A percentile compares a stretch with the other conserved stretches of the same genome.
phyloP scores from a whole-genome alignment of 2,113 vertebrate genomes.

The Callionymus lyra region DNA sequence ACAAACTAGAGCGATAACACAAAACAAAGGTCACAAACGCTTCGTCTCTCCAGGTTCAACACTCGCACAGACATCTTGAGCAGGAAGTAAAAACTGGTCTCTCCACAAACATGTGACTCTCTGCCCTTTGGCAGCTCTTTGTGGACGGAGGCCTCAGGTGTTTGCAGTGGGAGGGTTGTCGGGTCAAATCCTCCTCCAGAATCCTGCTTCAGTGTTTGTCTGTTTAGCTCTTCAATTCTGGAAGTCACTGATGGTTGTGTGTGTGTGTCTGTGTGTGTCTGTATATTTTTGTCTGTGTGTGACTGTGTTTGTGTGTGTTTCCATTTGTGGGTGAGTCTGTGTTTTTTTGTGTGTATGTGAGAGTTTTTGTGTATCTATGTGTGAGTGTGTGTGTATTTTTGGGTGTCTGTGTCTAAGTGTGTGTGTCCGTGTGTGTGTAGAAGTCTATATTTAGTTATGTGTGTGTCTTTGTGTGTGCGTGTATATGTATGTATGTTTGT shows the following conservation, averaged over 20 bases:
- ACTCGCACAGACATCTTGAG: too few species aligned
- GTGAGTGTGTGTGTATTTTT: background rate
- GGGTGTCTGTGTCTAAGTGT: background rate
- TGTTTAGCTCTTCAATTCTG: slow-evolving; percentile 10
- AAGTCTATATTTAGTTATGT: too few species aligned
- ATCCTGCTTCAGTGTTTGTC: slow-evolving; percentile 12
- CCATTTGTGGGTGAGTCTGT: background rate
- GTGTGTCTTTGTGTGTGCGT: background rate
- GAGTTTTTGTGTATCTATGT: too few species aligned
- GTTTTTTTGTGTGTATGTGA: background rate
- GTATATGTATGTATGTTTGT: background rate
- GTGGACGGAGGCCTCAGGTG: slow-evolving; percentile 4
- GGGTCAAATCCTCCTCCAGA: slow-evolving; percentile 6
- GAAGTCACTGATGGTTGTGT: background rate
- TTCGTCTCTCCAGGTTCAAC: too few species aligned
- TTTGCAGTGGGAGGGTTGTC: slow-evolving; percentile 7
- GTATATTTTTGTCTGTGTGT: background rate
- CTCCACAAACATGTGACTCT: background rate
- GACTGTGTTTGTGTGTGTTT: background rate
- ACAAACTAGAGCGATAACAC: too few species aligned
- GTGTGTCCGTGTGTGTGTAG: background rate
- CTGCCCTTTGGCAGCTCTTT: slow-evolving; percentile 5
- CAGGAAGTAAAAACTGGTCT: too few species aligned
- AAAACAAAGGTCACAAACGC: too few species aligned
- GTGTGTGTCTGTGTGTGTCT: background rate